Evolutionary conservation across 2,113 vertebrate genomes (phyloP).

Genomic region (Dryoscopus gambensis): DNA sequence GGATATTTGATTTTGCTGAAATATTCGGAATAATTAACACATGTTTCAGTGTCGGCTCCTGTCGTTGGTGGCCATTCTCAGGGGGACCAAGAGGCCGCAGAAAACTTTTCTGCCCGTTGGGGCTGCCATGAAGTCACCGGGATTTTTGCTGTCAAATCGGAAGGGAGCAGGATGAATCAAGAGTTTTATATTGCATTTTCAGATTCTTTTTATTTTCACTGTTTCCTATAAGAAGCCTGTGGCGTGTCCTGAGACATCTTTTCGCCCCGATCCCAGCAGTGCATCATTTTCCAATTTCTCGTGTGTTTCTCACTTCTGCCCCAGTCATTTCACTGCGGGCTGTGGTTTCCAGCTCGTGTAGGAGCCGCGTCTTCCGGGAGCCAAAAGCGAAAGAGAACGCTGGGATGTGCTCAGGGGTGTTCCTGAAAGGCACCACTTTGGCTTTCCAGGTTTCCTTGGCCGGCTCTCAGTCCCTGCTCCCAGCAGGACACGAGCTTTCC

Average conservation of each 20-base stretch:
- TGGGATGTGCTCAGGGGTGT: rapidly evolving
- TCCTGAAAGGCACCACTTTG: background rate
- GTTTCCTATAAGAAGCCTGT: slow-evolving; percentile 19
- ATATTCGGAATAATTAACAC: rapidly evolving
- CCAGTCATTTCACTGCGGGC: background rate
- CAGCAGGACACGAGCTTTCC: background rate
- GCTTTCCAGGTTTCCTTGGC: slow-evolving; percentile 42
- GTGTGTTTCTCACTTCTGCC: background rate
- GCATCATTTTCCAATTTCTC: slow-evolving; percentile 14
- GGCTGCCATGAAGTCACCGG: background rate
- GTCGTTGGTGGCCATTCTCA: rapidly evolving
- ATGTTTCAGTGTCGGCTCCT: rapidly evolving
- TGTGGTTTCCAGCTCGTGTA: background rate
- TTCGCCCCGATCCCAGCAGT: background rate
- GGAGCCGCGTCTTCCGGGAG: background rate
- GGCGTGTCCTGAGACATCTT: background rate
- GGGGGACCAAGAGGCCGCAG: background rate
- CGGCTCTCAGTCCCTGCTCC: background rate
- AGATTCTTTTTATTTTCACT: background rate
- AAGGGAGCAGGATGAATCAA: slow-evolving; percentile 9
- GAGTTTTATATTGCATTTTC: slow-evolving; percentile 11
- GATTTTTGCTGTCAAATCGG: background rate
- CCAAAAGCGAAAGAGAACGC: slow-evolving; percentile 16
- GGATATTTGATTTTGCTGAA: background rate
- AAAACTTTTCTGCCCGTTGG: rapidly evolving